A percentile compares a stretch with the other conserved stretches of the same genome.
phyloP scores from a whole-genome alignment of 2,113 vertebrate genomes.

The Pteruthius melanotis region DNA sequence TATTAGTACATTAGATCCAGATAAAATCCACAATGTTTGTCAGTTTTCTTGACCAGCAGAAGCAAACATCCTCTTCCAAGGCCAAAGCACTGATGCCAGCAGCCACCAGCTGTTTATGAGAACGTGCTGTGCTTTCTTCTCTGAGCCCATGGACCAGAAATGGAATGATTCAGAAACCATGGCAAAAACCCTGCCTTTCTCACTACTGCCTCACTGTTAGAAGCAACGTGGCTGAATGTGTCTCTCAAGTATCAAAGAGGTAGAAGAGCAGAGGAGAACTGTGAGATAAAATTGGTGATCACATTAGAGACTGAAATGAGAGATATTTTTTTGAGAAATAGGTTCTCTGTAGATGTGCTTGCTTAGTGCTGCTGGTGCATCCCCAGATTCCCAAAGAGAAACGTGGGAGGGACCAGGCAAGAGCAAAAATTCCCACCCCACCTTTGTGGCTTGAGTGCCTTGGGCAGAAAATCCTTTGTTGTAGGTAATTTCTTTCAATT shows the following conservation, averaged over 20 bases:
- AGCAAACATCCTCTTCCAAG: background rate
- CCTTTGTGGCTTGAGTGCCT: background rate
- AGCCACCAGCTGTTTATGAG: background rate
- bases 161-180: background rate
- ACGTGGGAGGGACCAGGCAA: background rate
- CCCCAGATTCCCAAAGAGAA: background rate
- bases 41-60: background rate
- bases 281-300: background rate
- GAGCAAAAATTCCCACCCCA: rapidly evolving
- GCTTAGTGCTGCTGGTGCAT: background rate
- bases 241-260: background rate
- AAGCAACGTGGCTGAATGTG: background rate
- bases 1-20: background rate
- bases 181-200: background rate
- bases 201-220: background rate
- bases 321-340: background rate
- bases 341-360: background rate
- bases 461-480: background rate
- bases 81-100: background rate
- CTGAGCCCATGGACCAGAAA: background rate
- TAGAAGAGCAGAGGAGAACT: background rate
- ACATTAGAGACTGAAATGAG: background rate
- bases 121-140: background rate
- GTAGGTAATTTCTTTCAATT: background rate
- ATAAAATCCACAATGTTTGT: background rate